These are phyloP conservation scores for Galeopsomyia nigrocyanea DNA, from an alignment of 2,888 invertebrate species.

Conservation along the genomic window DNA sequence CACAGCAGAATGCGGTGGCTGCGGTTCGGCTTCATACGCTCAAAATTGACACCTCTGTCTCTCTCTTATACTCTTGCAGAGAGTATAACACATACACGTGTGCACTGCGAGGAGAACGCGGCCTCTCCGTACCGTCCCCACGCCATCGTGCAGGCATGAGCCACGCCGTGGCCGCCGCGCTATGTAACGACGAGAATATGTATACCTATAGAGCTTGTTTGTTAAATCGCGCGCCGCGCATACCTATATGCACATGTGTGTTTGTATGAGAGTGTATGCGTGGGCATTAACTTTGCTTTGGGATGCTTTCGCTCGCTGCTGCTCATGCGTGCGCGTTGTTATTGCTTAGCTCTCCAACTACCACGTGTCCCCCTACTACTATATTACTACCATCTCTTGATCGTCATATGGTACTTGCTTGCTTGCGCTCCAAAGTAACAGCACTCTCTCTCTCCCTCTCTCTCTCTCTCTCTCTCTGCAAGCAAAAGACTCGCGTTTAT, in stretches of 20 bases:
- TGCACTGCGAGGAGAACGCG: no score
- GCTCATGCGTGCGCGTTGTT: neutral
- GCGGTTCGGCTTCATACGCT: conserved; percentile 2
- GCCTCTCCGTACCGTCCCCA: no score
- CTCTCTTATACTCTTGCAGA: no score
- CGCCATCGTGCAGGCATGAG: no score
- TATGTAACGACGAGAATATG: no score
- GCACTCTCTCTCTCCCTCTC: no score
- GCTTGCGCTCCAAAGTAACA: no score
- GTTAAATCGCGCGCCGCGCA: conserved; percentile 24
- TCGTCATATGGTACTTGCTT: no score
- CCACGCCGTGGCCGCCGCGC: neutral
- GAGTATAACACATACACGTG: no score
- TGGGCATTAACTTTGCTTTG: conserved; percentile 20
- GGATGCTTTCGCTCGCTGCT: neutral
- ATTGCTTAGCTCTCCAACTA: neutral
- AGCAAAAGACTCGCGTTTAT: neutral
- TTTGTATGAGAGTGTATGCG: neutral
- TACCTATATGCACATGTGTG: conserved; percentile 1
- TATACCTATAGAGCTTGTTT: conserved; percentile 24
- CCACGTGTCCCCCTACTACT: conserved; percentile 31
- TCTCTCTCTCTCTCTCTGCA: no score
- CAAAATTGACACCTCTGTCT: neutral
- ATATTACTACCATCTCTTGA: no score
- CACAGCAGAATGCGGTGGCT: neutral